Evolutionary conservation across 2,888 invertebrate genomes (phyloP), one percentile per base, ranked within the genome.

Genomic region (Himalopsyche tibetana): DNA sequence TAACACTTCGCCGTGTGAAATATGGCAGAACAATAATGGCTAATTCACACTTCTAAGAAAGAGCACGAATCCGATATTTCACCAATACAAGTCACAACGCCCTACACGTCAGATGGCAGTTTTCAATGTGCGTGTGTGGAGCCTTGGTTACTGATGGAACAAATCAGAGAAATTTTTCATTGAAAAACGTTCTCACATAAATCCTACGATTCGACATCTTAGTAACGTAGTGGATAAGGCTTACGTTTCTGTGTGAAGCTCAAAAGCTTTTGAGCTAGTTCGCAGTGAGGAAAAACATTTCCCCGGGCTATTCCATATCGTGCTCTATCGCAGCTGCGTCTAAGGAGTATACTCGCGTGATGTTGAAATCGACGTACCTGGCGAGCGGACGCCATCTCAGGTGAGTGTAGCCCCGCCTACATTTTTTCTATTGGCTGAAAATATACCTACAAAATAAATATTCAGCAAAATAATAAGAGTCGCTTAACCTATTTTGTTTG

Each of bases 371-470:
- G 8, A 74, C 36, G 74, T 74, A 74, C 74, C 74, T 74, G 74
- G 80, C 82, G 45, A 79, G 84, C 79, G 84, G 88, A 87, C 88
- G 88, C 87, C 88, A 88, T 74, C 74, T 74, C 74, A 74, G 38
- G 74, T 88, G 84, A 74, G 55, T 84, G 80, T 63, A 36, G 86
- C 88, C 80, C 87, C 88, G 88, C 88, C 88, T 69, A 84, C 85
- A 80, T 74, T 87, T 87, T 84, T 88, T 86, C 87, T 86, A 88
- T 88, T 88, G 88, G 88, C 82, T 84, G 85, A 63, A 45, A 55
- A 79, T 82, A 74, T 74, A 74, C 74, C 74, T 74, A 74, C 82
- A 82, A 56, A 85, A 86, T 83, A 87, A 87, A 87, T 87, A 74
- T 74, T 74, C 74, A 36, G 19, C 36, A 36, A 74, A 74, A 74